phyloP scores from a whole-genome alignment of 2,888 invertebrate species.

The Hyles lineata region DNA sequence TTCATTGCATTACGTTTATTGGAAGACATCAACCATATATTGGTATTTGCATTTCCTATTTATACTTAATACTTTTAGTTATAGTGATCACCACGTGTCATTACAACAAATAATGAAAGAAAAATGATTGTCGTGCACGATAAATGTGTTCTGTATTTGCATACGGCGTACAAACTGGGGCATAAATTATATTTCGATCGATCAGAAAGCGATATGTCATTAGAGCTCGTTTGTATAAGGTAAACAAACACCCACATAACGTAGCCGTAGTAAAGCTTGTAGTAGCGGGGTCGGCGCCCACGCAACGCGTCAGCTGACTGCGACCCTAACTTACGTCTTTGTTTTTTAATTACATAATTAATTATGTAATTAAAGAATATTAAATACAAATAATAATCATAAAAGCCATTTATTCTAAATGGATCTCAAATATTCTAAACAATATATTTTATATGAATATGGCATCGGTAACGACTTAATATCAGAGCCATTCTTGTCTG shows the following conservation, averaged over 20 bases:
- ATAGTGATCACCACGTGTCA: not conserved
- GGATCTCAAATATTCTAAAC: too few species aligned
- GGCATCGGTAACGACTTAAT: too few species aligned
- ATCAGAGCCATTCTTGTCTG: too few species aligned
- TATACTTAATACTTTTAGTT: too few species aligned
- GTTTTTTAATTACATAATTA: too few species aligned
- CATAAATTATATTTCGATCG: not conserved
- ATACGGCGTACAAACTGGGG: not conserved
- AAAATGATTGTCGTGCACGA: too few species aligned
- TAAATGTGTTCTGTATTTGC: too few species aligned
- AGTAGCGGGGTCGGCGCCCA: constrained; percentile 46
- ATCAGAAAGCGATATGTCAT: constrained; percentile 12
- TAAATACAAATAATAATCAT: too few species aligned
- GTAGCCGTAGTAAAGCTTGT: constrained; percentile 38
- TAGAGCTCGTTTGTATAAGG: constrained; percentile 22
- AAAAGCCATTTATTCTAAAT: too few species aligned
- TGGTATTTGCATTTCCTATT: not conserved
- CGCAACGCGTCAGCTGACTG: constrained; percentile 44
- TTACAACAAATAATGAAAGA: not conserved
- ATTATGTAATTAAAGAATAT: too few species aligned
- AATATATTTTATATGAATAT: too few species aligned
- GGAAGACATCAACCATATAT: not conserved
- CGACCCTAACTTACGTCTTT: constrained; percentile 21
- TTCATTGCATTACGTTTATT: constrained; percentile 11
- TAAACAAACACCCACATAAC: constrained; percentile 48